Conservation (phyloP, 2,113 vertebrate species). For the Ammodytes dubius region DNA sequence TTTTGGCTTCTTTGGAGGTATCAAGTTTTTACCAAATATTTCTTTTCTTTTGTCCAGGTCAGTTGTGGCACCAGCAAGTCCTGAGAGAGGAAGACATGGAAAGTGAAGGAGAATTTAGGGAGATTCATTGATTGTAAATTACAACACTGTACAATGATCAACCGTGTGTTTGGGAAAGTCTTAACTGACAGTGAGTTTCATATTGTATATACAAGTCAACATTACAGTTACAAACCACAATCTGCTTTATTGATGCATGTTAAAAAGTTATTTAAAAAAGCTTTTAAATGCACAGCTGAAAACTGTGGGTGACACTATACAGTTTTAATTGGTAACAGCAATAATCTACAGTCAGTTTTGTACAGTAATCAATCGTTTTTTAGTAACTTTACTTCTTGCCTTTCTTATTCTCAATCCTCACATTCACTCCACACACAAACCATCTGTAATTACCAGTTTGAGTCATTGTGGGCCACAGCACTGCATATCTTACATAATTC, state of each 20-base stretch:
- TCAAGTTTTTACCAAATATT: conserved; percentile 96
- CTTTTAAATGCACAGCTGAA: background rate
- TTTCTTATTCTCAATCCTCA: conserved; percentile 7
- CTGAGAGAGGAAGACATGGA: conserved; percentile 74
- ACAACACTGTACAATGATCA: background rate
- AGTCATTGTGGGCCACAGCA: conserved; percentile 46
- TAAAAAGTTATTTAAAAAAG: background rate
- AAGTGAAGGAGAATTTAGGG: background rate
- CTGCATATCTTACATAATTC: conserved; percentile 69
- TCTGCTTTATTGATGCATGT: background rate
- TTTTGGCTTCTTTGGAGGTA: conserved; percentile 99
- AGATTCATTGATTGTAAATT: background rate
- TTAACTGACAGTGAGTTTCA: background rate
- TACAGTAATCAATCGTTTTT: background rate
- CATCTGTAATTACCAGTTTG: conserved; percentile 66
- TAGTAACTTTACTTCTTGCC: background rate
- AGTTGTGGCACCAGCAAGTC: conserved; percentile 89
- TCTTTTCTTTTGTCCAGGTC: conserved; percentile 98
- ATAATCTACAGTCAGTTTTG: background rate
- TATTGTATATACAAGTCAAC: background rate
- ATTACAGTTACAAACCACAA: background rate
- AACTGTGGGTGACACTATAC: background rate
- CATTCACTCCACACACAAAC: conserved; percentile 40
- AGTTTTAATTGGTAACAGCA: background rate
- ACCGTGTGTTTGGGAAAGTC: background rate